A percentile compares a stretch with the other conserved stretches of the same genome.
phyloP scores from a whole-genome alignment of 2,888 invertebrate genomes.

The Platycheirus albimanus region DNA sequence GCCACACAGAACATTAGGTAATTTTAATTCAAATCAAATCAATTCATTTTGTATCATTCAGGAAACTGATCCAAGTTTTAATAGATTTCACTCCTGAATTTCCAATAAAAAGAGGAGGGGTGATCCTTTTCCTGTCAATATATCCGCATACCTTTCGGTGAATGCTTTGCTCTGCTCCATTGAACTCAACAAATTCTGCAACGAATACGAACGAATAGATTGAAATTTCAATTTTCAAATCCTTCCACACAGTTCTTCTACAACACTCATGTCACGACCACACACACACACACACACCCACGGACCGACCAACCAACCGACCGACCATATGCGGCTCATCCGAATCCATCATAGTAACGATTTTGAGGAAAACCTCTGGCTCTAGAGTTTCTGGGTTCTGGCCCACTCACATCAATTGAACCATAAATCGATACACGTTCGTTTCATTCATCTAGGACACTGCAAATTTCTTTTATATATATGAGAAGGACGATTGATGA shows the following conservation, averaged over 20 bases:
- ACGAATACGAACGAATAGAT: not conserved
- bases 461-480: conserved; percentile 13
- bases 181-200: not conserved
- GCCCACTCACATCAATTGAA: conserved; percentile 19
- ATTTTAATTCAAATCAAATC: no score
- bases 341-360: conserved; percentile 46
- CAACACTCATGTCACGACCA: not conserved
- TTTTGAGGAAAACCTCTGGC: conserved; percentile 29
- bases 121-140: no score
- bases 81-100: no score
- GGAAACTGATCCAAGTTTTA: no score
- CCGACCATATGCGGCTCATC: conserved; percentile 9
- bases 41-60: no score
- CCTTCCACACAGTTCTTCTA: not conserved
- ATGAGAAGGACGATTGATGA: conserved; percentile 14
- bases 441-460: conserved; percentile 14
- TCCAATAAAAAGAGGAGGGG: no score
- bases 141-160: no score
- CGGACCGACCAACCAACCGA: no score
- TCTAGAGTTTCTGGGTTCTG: not conserved
- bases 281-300: no score
- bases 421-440: conserved; percentile 38
- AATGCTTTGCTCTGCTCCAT: not conserved
- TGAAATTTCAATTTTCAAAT: conserved; percentile 42
- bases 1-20: no score